These are phyloP conservation scores for Theristicus caerulescens DNA, from an alignment of 2,113 vertebrate genomes.

Conservation along the genomic window DNA sequence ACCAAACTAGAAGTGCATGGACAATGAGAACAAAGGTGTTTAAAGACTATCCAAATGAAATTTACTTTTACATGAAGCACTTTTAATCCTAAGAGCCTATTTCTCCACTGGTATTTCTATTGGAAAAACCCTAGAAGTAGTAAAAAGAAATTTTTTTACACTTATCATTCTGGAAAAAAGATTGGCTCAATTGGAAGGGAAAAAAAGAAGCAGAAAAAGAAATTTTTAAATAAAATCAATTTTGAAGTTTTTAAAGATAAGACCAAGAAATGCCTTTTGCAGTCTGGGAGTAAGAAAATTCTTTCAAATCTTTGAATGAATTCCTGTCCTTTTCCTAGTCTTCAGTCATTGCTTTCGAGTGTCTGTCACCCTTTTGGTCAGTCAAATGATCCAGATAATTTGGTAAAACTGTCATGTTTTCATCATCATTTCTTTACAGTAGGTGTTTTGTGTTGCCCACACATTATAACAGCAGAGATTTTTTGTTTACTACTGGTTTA, in stretches of 20 bases:
- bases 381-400: not conserved
- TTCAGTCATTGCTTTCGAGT: not conserved
- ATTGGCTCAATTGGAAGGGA: not conserved
- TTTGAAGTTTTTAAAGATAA: not conserved
- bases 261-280: not conserved
- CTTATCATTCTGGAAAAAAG: not conserved
- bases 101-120: not conserved
- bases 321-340: not conserved
- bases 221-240: not conserved
- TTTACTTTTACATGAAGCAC: not conserved
- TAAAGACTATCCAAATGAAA: not conserved
- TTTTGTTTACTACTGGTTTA: not conserved
- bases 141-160: not conserved
- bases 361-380: not conserved
- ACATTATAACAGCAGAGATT: not conserved
- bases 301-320: not conserved
- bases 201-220: not conserved
- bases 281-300: not conserved
- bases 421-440: not conserved
- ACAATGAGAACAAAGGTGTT: not conserved
- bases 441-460: not conserved
- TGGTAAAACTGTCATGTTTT: not conserved
- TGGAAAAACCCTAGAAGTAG: not conserved
- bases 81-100: not conserved
- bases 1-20: not conserved